Percentiles rank a stretch among this genome's conserved stretches.
These are phyloP conservation scores for Pogonus chalceus DNA, from an alignment of 1,140 invertebrate genomes.

Conservation along the genomic window DNA sequence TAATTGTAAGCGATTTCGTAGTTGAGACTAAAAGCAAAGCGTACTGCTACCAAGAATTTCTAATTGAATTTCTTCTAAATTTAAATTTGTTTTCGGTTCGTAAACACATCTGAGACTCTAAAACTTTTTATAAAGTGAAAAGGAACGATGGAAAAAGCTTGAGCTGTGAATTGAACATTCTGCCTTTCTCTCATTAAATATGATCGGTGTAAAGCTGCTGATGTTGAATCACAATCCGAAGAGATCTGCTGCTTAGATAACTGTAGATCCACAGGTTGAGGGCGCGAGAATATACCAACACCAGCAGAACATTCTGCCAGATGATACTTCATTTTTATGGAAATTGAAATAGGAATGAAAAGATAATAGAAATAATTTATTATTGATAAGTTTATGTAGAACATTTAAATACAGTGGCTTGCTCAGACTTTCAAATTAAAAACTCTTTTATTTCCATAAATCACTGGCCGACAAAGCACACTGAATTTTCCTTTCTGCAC, in stretches of 20 bases:
- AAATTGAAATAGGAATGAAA: no score
- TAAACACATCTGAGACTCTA: background rate
- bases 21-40: background rate
- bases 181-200: no score
- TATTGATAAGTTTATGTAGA: slow-evolving; percentile 6
- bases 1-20: background rate
- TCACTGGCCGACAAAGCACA: background rate
- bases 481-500: background rate
- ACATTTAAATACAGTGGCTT: background rate
- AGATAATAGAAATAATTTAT: slow-evolving; percentile 2
- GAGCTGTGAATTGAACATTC: no score
- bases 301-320: background rate
- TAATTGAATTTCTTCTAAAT: slow-evolving; percentile 4
- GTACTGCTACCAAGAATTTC: background rate
- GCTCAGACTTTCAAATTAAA: background rate
- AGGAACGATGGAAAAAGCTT: background rate
- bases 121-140: background rate
- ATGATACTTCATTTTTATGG: no score
- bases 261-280: no score
- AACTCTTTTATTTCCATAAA: slow-evolving; percentile 5
- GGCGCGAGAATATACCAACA: no score
- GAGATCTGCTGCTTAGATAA: no score
- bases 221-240: no score
- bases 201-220: no score
- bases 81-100: slow-evolving; percentile 5